These are phyloP conservation scores for Craniophora ligustri DNA, from an alignment of 2,888 invertebrate species.

Conservation along the genomic window DNA sequence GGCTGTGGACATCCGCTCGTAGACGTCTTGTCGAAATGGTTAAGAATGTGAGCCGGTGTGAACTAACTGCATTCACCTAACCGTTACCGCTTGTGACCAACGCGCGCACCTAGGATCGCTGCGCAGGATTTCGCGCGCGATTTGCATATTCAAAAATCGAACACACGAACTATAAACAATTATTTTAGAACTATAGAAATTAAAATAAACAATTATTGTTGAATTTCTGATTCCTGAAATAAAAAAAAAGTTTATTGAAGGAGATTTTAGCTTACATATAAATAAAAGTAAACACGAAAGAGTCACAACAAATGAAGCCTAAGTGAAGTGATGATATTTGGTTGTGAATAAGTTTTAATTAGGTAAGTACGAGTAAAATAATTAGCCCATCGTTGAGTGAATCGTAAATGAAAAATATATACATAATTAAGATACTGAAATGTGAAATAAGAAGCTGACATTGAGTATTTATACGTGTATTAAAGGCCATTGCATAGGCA, in stretches of 20 bases:
- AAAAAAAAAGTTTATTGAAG: not conserved
- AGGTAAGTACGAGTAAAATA: conserved; percentile 60
- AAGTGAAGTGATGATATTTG: conserved; percentile 67
- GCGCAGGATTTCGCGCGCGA: conserved; percentile 60
- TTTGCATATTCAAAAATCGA: conserved; percentile 60
- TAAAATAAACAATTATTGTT: not conserved
- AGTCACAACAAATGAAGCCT: conserved; percentile 50
- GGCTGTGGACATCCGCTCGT: conserved; percentile 72
- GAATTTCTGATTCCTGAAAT: too few species aligned
- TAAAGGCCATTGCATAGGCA: not conserved
- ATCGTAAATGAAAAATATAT: not conserved
- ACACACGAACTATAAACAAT: conserved; percentile 26
- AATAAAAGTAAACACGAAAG: conserved; percentile 14
- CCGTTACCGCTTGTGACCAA: conserved; percentile 74
- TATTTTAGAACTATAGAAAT: conserved; percentile 9
- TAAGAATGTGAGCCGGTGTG: conserved; percentile 77
- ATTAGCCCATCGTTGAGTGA: not conserved
- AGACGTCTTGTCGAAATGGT: conserved; percentile 77
- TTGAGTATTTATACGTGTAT: not conserved
- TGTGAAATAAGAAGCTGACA: not conserved
- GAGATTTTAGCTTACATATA: conserved; percentile 13
- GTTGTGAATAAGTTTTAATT: conserved; percentile 69
- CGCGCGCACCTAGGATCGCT: conserved; percentile 69
- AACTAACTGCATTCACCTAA: conserved; percentile 79
- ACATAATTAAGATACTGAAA: not conserved